These are phyloP conservation scores for Cyphomyrus plagiostoma DNA, from an alignment of 2,113 vertebrate species.

Conservation along the genomic window DNA sequence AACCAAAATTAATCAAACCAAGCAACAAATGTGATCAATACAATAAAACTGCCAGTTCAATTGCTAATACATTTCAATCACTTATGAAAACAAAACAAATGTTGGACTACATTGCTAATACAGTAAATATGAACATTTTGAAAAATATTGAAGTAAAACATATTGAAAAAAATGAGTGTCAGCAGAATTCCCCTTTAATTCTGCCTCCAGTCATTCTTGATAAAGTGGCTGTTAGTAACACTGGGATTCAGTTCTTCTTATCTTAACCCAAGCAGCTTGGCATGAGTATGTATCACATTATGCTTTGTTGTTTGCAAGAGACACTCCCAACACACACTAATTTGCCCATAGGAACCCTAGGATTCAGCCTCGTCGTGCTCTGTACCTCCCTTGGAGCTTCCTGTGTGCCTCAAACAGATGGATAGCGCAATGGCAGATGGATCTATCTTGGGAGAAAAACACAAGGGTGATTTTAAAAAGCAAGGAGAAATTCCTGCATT, in stretches of 20 bases:
- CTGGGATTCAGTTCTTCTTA: not conserved
- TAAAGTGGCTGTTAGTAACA: not conserved
- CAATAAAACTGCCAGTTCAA: not conserved
- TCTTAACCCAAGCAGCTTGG: not conserved
- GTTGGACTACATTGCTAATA: not conserved
- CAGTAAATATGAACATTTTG: not conserved
- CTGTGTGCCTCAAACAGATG: not conserved
- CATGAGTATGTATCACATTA: not conserved
- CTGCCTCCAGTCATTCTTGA: not conserved
- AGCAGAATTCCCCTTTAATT: not conserved
- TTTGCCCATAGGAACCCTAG: not conserved
- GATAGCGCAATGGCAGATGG: not conserved
- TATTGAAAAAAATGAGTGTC: not conserved
- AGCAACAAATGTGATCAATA: not conserved
- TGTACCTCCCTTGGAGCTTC: not conserved
- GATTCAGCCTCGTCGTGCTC: not conserved
- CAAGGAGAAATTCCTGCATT: not conserved
- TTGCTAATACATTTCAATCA: not conserved
- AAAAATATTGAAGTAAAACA: not conserved
- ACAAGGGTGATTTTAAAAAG: not conserved
- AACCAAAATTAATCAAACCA: not conserved
- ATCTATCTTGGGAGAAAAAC: not conserved
- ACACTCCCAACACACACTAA: not conserved
- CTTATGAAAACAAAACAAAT: not conserved
- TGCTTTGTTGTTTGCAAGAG: not conserved